Base-by-base conservation (phyloP, 2,797 vertebrate species). In the Scolopax bukidnonensis region DNA sequence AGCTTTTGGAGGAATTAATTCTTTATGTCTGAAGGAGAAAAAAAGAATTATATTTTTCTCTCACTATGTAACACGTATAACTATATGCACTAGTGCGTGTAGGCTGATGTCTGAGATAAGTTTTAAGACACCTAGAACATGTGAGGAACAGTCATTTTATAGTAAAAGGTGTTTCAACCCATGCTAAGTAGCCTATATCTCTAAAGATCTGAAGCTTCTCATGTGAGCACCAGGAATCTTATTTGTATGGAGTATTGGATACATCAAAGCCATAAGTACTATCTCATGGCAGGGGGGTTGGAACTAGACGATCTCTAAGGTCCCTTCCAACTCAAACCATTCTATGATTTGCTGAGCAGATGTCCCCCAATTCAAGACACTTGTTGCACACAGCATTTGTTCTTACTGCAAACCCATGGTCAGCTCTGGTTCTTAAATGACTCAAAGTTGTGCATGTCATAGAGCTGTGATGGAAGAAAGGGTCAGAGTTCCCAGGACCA, bases 41-140 rank as follows among this genome's bases (percentile, higher is more conserved):
- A 79, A 53, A 61, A 48, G 8, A 64, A 41, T 56, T 21, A 27
- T 41, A 23, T 27, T 27, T 51, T 80, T 19, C 53, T 25, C 57
- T 91, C 45, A 47, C 1, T 70, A 0, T 2, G 6, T 14, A 73
- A 61, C 20, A 50, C 0, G 1, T 40, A 23, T 25, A 18, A 53
- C 21, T 11, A 50, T 2, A 9, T 4, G 6, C 27, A 25, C 7
- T 19, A 54, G 6, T 15, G 7, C 9, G 21, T 4, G 7, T 20
- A 67, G 47, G 18, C 9, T 18, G 16, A 48, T 4, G 20, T 21
- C 38, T 40, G 92, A 84, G 81, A 3, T 32, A 18, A 71, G 17
- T 45, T 84, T 78, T 38, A 43, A 6, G 6, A 51, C 28, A 70
- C 11, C 36, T 28, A 45, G 12, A 84, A 76, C 17, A n/a, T 0